phyloP scores from a whole-genome alignment of 1,140 invertebrate species.

The Musca domestica region DNA sequence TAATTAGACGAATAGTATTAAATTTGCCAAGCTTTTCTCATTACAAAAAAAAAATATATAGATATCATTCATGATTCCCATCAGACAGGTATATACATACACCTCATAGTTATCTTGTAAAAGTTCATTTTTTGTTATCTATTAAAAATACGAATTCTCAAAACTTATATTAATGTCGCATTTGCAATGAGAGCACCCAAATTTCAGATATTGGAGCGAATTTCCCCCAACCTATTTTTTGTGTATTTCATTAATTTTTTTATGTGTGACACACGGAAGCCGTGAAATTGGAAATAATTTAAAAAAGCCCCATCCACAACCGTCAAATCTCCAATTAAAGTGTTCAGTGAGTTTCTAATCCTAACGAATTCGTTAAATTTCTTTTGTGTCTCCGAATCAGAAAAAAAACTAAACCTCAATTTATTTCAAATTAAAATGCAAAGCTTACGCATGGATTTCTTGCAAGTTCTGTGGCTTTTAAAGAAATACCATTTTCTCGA shows the following conservation, averaged over 20 bases:
- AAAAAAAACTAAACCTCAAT: not conserved
- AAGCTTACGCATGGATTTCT: not conserved
- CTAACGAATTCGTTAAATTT: not conserved
- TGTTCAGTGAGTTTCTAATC: not conserved
- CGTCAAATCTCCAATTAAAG: not conserved
- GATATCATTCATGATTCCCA: no score
- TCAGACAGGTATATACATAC: no score
- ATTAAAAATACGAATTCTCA: not conserved
- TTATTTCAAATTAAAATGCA: slow-evolving; percentile 3
- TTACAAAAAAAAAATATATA: no score
- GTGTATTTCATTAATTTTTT: no score
- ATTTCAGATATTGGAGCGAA: not conserved
- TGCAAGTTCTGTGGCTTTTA: slow-evolving; percentile 30
- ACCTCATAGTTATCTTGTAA: no score
- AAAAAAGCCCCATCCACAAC: not conserved
- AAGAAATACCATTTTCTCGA: slow-evolving; percentile 41
- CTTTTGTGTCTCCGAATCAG: not conserved
- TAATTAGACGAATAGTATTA: no score
- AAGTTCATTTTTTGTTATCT: no score
- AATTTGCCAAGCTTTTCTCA: no score
- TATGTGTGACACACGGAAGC: no score
- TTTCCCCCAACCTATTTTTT: no score
- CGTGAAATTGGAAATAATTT: not conserved
- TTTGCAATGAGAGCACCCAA: slow-evolving; percentile 5
- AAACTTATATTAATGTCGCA: not conserved